These are phyloP conservation scores for Lophura nycthemera DNA, from an alignment of 2,113 vertebrate genomes.

Conservation along the genomic window DNA sequence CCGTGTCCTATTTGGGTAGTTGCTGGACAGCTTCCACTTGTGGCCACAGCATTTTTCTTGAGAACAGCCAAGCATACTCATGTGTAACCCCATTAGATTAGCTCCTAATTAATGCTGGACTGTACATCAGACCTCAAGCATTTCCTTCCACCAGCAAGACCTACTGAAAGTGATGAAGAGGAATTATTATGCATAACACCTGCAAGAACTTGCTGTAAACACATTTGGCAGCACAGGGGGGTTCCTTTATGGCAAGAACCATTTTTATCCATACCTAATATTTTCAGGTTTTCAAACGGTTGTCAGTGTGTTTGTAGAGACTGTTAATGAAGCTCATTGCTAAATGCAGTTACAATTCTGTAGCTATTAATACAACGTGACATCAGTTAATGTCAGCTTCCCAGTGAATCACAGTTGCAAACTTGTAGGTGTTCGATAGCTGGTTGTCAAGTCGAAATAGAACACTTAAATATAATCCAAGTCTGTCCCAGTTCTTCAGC, in stretches of 20 bases:
- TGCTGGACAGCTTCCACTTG: not conserved
- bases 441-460: slow-evolving; percentile 80
- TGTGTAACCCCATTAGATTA: not conserved
- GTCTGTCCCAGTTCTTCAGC: slow-evolving; percentile 74
- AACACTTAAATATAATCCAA: slow-evolving; percentile 83
- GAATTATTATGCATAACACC: slow-evolving; percentile 33
- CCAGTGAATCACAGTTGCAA: slow-evolving; percentile 80
- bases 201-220: slow-evolving; percentile 44
- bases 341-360: slow-evolving; percentile 81
- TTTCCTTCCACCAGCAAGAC: slow-evolving; percentile 1
- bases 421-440: slow-evolving; percentile 75
- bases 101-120: slow-evolving; percentile 15
- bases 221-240: slow-evolving; percentile 27
- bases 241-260: slow-evolving; percentile 56
- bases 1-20: not conserved
- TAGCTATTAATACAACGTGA: slow-evolving; percentile 83
- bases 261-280: slow-evolving; percentile 53
- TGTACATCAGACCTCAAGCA: not conserved
- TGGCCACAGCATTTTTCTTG: not conserved
- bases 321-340: slow-evolving; percentile 80
- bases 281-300: slow-evolving; percentile 60
- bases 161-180: slow-evolving; percentile 13
- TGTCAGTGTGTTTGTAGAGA: slow-evolving; percentile 68
- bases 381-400: slow-evolving; percentile 79
- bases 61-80: not conserved